Base-by-base conservation (phyloP, 2,888 invertebrate genomes). In the Pyrochroa serraticornis region DNA sequence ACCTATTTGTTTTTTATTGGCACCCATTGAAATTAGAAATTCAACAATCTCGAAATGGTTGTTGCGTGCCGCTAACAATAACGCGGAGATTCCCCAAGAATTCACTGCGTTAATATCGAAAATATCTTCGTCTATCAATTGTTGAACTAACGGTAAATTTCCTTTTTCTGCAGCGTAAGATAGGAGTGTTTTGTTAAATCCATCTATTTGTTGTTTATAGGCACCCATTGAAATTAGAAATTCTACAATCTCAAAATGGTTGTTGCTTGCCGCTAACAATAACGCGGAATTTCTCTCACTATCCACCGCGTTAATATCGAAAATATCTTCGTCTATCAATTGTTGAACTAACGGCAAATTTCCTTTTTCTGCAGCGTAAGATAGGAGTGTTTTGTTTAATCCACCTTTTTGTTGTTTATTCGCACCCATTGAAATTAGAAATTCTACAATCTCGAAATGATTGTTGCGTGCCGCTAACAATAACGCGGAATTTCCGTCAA, bases 261-360 rank as follows among this genome's bases (percentile, higher is more conserved):
- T 79, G 6, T 78, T 78, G 67, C 83, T 79, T 36, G 80, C 71
- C 5, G 83, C 82, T 68, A 83, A 75, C 46, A 82, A 78, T 9
- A 84, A 73, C 7, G 83, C 82, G 3, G 83, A 83, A 83, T 83
- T 83, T 0, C 81, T 81, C 55, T 80, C 79, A 64, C 68, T 73
- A 63, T 84, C 84, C 1, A 42, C 59, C 0, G 69, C 77, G 1
- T 61, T 54, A 1, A 82, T 60, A 62, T 82, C 75, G 0, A 81
- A 80, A 0, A 79, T 80, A 2, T 32, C 6, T 8, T 62, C 46
- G 45, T 75, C 74, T 47, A 83, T 60, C 63, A 76, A 76, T 3
- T 70, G 77, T 47, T 60, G 36, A 3, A 74, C 68, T 37, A 51
- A 62, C 12, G 67, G 65, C 8, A 77, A 30, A 57, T 70, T 69